phyloP scores from a whole-genome alignment of 2,797 vertebrate genomes.

The Enteromius afrohamiltoni region DNA sequence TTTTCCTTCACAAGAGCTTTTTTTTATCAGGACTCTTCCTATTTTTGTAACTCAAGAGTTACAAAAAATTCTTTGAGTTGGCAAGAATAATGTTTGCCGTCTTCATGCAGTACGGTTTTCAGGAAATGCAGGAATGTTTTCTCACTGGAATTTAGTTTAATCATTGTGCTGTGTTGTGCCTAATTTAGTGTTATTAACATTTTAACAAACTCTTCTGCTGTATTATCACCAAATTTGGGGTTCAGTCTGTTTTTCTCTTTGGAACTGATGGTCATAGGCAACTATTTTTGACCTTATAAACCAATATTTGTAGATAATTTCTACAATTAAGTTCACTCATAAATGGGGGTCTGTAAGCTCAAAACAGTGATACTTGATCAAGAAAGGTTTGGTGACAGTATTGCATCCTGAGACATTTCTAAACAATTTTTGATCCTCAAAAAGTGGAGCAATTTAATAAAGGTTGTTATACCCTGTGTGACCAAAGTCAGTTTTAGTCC shows the following conservation, averaged over 20 bases:
- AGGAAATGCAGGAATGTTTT: conserved; percentile 2
- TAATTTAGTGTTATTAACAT: not conserved
- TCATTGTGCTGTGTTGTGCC: not conserved
- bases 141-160: not conserved
- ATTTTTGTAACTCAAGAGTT: conserved; percentile 46
- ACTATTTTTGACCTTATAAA: not conserved
- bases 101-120: conserved; percentile 24
- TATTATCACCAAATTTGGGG: not conserved
- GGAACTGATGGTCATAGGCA: not conserved
- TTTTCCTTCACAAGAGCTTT: conserved; percentile 57
- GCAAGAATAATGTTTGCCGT: conserved; percentile 50
- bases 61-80: conserved; percentile 31
- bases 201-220: not conserved
- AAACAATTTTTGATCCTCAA: not conserved
- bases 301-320: not conserved
- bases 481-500: not conserved
- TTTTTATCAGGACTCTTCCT: conserved; percentile 27
- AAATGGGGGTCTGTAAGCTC: not conserved
- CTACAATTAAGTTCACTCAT: not conserved
- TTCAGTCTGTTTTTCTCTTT: not conserved
- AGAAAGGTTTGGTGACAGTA: not conserved
- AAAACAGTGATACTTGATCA: not conserved
- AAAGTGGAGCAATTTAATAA: not conserved
- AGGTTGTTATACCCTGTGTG: not conserved
- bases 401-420: not conserved